phyloP scores from a whole-genome alignment of 2,113 vertebrate species.

The Cynoglossus semilaevis region DNA sequence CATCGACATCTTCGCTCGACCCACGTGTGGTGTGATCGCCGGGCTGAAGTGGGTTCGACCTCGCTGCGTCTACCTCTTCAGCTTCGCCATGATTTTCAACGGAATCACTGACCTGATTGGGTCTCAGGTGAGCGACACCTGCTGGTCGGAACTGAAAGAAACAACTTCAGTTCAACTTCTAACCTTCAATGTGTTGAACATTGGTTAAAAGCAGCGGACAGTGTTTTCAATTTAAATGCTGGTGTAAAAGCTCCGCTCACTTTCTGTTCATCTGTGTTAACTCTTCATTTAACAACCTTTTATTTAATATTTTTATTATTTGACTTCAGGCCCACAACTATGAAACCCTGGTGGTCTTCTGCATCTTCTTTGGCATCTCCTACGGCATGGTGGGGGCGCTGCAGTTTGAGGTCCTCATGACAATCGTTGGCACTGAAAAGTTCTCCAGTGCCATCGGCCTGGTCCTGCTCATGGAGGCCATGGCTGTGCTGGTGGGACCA shows the following conservation, averaged over 20 bases:
- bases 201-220: no score
- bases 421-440: constrained; percentile 90
- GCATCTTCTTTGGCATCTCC: constrained; percentile 95
- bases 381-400: constrained; percentile 98
- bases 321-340: constrained; percentile 76
- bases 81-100: constrained; percentile 94
- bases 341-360: constrained; percentile 82
- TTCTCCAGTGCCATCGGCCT: constrained; percentile 96
- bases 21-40: constrained; percentile 84
- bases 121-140: constrained; percentile 64
- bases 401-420: constrained; percentile 97
- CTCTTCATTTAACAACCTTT: no score
- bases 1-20: constrained; percentile 91
- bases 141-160: neutral
- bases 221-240: no score
- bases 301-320: no score
- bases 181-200: no score
- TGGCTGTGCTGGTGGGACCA: constrained; percentile 91
- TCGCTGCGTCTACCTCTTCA: constrained; percentile 89
- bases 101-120: constrained; percentile 88
- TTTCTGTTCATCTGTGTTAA: no score
- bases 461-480: constrained; percentile 89
- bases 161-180: no score
- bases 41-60: constrained; percentile 87
- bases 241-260: no score